Conservation (phyloP, 2,888 invertebrate species). For the Conops quadrifasciatus region DNA sequence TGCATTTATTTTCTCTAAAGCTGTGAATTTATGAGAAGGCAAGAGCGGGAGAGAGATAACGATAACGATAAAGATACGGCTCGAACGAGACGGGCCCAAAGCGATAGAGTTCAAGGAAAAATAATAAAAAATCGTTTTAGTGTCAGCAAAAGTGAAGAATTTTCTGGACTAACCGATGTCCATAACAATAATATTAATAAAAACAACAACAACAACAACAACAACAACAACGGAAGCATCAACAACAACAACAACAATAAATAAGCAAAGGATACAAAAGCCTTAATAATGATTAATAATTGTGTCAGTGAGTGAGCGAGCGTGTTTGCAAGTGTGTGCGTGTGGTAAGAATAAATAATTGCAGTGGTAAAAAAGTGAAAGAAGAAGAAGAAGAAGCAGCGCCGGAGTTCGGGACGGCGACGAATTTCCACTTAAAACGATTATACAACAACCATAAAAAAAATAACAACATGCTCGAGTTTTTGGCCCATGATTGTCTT, state of each 20-base stretch:
- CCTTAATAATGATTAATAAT: constrained; percentile 37
- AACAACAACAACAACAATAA: constrained; percentile 9
- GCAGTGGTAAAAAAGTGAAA: no score
- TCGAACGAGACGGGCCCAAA: not conserved
- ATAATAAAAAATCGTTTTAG: constrained; percentile 46
- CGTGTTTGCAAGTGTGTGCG: not conserved
- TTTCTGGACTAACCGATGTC: constrained; percentile 41
- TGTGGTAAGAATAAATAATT: not conserved
- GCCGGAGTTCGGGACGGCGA: no score
- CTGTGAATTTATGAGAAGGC: no score
- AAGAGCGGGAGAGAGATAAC: not conserved
- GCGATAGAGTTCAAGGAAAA: constrained; percentile 25
- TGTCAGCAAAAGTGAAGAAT: constrained; percentile 46
- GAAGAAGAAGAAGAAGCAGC: no score
- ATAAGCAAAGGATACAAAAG: constrained; percentile 4
- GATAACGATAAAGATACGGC: no score
- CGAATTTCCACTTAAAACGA: no score
- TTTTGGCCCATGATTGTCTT: no score
- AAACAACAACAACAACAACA: not conserved
- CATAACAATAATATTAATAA: constrained; percentile 34
- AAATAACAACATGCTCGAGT: no score
- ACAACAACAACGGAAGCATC: constrained; percentile 4
- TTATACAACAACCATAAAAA: no score
- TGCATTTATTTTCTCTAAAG: no score
- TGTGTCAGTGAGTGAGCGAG: constrained; percentile 2